Conservation (phyloP, 1,140 invertebrate species). For the Hycleus cichorii region DNA sequence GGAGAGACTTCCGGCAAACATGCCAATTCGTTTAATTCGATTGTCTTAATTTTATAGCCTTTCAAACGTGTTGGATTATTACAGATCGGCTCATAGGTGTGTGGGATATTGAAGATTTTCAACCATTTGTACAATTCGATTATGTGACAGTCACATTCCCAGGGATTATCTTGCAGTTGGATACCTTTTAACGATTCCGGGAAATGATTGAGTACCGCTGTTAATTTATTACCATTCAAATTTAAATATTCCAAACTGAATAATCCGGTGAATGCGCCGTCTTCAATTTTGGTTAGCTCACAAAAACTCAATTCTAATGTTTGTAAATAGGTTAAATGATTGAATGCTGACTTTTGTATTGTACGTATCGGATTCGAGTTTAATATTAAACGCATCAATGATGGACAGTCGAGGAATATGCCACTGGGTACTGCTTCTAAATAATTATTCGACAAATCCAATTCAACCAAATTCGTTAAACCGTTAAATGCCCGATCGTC, state of each 20-base stretch:
- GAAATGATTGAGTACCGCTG: conserved; percentile 55
- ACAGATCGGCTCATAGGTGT: conserved; percentile 66
- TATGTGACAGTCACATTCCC: conserved; percentile 80
- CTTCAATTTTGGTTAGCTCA: conserved; percentile 65
- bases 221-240: conserved; percentile 71
- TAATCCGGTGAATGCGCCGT: conserved; percentile 74
- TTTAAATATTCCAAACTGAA: conserved; percentile 75
- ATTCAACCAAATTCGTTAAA: conserved; percentile 78
- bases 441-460: conserved; percentile 78
- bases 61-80: conserved; percentile 57
- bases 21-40: conserved; percentile 68
- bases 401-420: conserved; percentile 67
- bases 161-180: conserved; percentile 78
- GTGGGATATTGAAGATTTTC: conserved; percentile 61
- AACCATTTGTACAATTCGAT: conserved; percentile 72
- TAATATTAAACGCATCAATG: conserved; percentile 72
- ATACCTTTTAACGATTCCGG: conserved; percentile 67
- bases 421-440: conserved; percentile 67
- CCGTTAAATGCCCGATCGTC: conserved; percentile 73
- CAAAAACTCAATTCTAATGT: conserved; percentile 76
- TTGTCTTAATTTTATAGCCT: conserved; percentile 57
- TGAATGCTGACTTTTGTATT: conserved; percentile 68
- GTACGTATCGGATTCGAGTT: conserved; percentile 72
- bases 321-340: conserved; percentile 63
- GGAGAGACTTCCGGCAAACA: conserved; percentile 71